Percentiles rank a stretch among this genome's conserved stretches.
phyloP scores from a whole-genome alignment of 1,140 invertebrate species.

The Cherax destructor region DNA sequence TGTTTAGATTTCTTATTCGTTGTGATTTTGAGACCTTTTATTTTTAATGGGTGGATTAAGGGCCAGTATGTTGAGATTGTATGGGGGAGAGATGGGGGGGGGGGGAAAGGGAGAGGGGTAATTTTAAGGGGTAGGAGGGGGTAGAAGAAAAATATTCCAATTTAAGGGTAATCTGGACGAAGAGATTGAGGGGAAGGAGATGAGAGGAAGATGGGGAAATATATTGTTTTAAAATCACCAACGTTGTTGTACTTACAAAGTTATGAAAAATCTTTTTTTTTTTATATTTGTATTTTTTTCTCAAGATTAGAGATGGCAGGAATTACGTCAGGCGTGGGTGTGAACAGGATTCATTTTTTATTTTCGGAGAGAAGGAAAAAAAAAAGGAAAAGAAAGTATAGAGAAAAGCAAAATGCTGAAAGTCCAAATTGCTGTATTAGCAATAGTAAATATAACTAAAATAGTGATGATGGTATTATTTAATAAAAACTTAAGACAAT shows the following conservation, averaged over 20 bases:
- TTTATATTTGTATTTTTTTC: background rate
- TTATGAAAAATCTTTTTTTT: conserved; percentile 44
- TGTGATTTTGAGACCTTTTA: conserved; percentile 53
- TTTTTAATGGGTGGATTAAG: background rate
- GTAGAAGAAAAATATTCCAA: too few species aligned
- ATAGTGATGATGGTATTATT: too few species aligned
- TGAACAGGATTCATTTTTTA: conserved; percentile 16
- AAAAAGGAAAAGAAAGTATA: background rate
- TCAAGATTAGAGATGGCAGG: conserved; percentile 19
- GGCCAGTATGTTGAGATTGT: background rate
- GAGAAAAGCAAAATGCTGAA: too few species aligned
- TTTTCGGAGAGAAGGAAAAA: background rate
- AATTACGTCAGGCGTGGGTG: conserved; percentile 14
- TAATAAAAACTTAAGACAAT: too few species aligned
- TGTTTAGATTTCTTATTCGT: conserved; percentile 62
- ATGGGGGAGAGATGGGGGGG: background rate
- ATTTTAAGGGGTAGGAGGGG: too few species aligned
- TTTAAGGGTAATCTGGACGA: too few species aligned
- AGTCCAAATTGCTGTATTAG: too few species aligned
- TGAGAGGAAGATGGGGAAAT: background rate
- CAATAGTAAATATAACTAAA: too few species aligned
- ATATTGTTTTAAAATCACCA: conserved; percentile 42
- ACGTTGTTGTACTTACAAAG: conserved; percentile 65
- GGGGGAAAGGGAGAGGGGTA: background rate
- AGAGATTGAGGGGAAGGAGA: background rate